Percentiles rank a stretch among this genome's conserved stretches.
phyloP scores from a whole-genome alignment of 2,888 invertebrate species.

The Drosophila greeni region DNA sequence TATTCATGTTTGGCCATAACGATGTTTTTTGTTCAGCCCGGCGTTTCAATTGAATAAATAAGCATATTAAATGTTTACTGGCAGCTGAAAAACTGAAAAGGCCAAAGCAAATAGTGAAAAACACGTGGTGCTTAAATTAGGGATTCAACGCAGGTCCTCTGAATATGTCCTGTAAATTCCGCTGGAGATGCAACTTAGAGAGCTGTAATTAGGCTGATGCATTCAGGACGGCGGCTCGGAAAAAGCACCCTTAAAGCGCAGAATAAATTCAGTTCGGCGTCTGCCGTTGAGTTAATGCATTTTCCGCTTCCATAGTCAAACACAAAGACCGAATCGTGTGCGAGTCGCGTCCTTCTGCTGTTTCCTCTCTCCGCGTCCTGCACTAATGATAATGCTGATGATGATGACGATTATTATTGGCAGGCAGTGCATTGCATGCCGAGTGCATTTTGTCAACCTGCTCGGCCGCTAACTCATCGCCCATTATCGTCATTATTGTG shows the following conservation, averaged over 20 bases:
- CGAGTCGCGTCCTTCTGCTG: conserved; percentile 15
- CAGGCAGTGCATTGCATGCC: conserved; percentile 50
- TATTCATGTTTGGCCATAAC: conserved; percentile 29
- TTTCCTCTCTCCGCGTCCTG: neutral
- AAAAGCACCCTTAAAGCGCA: conserved; percentile 5
- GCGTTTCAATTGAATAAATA: conserved; percentile 35
- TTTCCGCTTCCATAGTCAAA: conserved; percentile 32
- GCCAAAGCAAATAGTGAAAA: conserved; percentile 4
- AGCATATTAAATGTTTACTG: conserved; percentile 37
- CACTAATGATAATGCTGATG: conserved; percentile 33
- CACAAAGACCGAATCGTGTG: conserved; percentile 36
- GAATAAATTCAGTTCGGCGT: conserved; percentile 31
- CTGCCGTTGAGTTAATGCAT: conserved; percentile 34
- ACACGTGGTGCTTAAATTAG: neutral
- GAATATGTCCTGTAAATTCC: conserved; percentile 5
- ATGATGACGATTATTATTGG: conserved; percentile 64
- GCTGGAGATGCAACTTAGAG: conserved; percentile 16
- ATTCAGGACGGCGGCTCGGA: conserved; percentile 9
- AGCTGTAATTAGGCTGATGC: conserved; percentile 25
- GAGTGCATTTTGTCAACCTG: conserved; percentile 66
- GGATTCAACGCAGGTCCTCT: neutral
- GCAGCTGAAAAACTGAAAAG: conserved; percentile 6
- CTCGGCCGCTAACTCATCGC: conserved; percentile 42
- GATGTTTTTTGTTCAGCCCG: conserved; percentile 11
- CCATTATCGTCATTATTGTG: conserved; percentile 75